These are phyloP conservation scores for Lanius collurio DNA, from an alignment of 2,113 vertebrate species.

Conservation along the genomic window DNA sequence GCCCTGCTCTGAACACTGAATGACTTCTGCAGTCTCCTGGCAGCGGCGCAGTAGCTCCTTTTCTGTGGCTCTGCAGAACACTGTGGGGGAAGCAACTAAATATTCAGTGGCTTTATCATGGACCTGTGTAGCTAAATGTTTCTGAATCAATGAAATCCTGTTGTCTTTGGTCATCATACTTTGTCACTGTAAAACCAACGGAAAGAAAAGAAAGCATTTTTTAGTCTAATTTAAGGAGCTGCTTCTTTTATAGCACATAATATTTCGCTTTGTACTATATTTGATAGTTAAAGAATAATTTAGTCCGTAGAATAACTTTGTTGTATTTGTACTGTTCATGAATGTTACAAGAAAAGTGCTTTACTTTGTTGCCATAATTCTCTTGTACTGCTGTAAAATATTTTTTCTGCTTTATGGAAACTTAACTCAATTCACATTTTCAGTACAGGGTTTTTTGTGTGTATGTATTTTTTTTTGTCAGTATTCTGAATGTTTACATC, in stretches of 20 bases:
- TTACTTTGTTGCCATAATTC: slow-evolving; percentile 80
- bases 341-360: slow-evolving; percentile 82
- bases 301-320: slow-evolving; percentile 75
- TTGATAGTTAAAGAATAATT: slow-evolving; percentile 80
- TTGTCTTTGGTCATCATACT: slow-evolving; percentile 72
- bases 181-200: slow-evolving; percentile 73
- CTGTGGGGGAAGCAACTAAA: neutral
- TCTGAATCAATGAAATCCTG: slow-evolving; percentile 61
- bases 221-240: slow-evolving; percentile 82
- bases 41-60: neutral
- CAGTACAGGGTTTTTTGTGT: slow-evolving; percentile 64
- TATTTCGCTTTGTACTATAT: slow-evolving; percentile 83
- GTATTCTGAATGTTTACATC: slow-evolving; percentile 86
- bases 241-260: slow-evolving; percentile 82
- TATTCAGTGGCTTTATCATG: slow-evolving; percentile 61
- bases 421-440: slow-evolving; percentile 63
- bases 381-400: slow-evolving; percentile 79
- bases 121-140: slow-evolving; percentile 73
- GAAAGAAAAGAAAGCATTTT: slow-evolving; percentile 61
- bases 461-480: slow-evolving; percentile 60
- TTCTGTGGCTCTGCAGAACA: slow-evolving; percentile 44
- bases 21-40: slow-evolving; percentile 32
- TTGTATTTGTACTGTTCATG: slow-evolving; percentile 81
- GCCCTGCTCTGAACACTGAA: slow-evolving; percentile 33
- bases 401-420: slow-evolving; percentile 71